A percentile compares a stretch with the other conserved stretches of the same genome.
Conservation (phyloP, 2,113 vertebrate species). For the Salvelinus fontinalis region DNA sequence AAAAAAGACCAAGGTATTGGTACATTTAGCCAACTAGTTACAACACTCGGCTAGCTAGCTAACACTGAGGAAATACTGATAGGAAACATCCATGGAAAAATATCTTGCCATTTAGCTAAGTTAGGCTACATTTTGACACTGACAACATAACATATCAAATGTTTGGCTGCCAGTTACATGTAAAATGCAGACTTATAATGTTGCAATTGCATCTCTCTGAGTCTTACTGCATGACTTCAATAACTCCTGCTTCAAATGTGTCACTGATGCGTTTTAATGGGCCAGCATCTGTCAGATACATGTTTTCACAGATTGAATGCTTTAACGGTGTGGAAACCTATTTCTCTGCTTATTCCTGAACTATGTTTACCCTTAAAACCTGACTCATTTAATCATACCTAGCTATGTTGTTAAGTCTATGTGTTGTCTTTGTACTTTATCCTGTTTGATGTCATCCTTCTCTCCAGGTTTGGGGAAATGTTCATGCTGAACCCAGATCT, state of each 20-base stretch:
- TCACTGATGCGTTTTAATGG: background rate
- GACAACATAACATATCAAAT: no score
- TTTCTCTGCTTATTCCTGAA: no score
- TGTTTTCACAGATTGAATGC: background rate
- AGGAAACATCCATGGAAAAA: background rate
- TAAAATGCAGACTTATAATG: no score
- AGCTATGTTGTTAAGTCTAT: background rate
- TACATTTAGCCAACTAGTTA: background rate
- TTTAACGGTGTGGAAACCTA: no score
- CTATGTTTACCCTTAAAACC: no score
- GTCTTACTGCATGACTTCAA: background rate
- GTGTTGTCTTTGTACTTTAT: background rate
- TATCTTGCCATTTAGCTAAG: background rate
- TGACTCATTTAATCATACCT: background rate
- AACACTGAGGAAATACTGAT: background rate
- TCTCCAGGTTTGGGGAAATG: constrained; percentile 83
- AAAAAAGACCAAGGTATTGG: constrained; percentile 19
- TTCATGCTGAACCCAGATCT: constrained; percentile 87
- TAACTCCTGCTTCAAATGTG: background rate
- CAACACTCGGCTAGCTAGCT: background rate
- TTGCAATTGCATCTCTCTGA: background rate
- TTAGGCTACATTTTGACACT: no score
- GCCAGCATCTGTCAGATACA: background rate
- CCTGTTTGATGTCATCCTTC: no score
- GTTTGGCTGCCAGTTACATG: background rate